These are phyloP conservation scores for Ascidia mentula DNA, from an alignment of 23 tunicate genomes.

Conservation along the genomic window DNA sequence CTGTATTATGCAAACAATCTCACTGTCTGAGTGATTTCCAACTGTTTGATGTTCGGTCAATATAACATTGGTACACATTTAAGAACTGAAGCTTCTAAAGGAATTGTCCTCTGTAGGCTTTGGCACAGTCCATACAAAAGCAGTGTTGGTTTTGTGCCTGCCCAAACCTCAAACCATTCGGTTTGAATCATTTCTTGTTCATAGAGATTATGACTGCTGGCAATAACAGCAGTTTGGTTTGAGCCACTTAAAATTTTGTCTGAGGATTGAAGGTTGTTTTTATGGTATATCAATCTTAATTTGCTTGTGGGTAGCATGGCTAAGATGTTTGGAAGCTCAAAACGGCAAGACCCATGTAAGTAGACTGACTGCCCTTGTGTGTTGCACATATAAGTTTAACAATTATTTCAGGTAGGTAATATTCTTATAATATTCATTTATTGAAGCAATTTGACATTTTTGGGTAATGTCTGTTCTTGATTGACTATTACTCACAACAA, in stretches of 20 bases:
- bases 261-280: not conserved
- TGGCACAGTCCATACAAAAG: not conserved
- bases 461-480: too few species aligned
- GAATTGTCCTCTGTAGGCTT: not conserved
- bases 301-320: constrained; percentile 16
- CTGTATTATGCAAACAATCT: not conserved
- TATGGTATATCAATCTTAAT: not conserved
- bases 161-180: not conserved
- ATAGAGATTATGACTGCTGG: not conserved
- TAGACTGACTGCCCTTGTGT: too few species aligned
- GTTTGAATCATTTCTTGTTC: not conserved
- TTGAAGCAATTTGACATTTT: too few species aligned
- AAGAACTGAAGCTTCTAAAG: not conserved
- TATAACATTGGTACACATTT: not conserved
- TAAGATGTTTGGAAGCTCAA: constrained; percentile 30
- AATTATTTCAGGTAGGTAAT: too few species aligned
- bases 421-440: too few species aligned
- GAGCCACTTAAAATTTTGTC: not conserved
- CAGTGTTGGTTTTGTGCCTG: not conserved
- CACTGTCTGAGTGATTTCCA: not conserved
- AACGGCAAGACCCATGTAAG: constrained; percentile 51
- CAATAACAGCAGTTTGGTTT: not conserved
- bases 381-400: too few species aligned
- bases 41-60: not conserved
- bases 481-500: too few species aligned